These are phyloP conservation scores for Tupiocoris notatus DNA, from an alignment of 2,888 invertebrate species.

Conservation along the genomic window DNA sequence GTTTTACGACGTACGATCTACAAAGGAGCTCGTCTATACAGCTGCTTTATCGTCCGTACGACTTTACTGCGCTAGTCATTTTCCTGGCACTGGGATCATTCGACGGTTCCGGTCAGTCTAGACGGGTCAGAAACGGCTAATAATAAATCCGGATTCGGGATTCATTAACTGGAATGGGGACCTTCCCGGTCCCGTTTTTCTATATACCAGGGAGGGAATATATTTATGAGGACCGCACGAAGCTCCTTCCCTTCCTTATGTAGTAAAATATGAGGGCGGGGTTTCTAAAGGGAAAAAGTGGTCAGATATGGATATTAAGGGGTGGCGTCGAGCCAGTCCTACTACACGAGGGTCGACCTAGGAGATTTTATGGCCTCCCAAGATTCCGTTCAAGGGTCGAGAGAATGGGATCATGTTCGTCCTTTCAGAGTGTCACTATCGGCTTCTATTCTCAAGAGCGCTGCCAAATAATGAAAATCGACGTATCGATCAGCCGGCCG, in stretches of 20 bases:
- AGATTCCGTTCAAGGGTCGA: neutral
- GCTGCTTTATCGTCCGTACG: neutral
- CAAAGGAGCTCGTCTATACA: neutral
- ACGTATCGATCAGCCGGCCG: neutral
- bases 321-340: constrained; percentile 31
- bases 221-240: neutral
- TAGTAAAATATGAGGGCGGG: neutral
- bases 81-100: neutral
- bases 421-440: neutral
- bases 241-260: neutral
- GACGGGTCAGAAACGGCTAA: constrained; percentile 20
- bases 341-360: neutral
- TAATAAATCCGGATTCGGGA: constrained; percentile 28
- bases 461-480: neutral
- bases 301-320: constrained; percentile 23
- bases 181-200: neutral
- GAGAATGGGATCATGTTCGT: neutral
- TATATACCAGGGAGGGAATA: neutral
- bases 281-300: neutral
- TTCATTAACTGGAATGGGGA: constrained; percentile 29
- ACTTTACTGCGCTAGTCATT: neutral
- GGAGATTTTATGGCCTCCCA: neutral
- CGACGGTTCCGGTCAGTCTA: constrained; percentile 28
- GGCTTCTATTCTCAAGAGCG: neutral
- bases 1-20: too few species aligned